phyloP scores from a whole-genome alignment of 1,140 invertebrate genomes.

The Drosophila insularis region DNA sequence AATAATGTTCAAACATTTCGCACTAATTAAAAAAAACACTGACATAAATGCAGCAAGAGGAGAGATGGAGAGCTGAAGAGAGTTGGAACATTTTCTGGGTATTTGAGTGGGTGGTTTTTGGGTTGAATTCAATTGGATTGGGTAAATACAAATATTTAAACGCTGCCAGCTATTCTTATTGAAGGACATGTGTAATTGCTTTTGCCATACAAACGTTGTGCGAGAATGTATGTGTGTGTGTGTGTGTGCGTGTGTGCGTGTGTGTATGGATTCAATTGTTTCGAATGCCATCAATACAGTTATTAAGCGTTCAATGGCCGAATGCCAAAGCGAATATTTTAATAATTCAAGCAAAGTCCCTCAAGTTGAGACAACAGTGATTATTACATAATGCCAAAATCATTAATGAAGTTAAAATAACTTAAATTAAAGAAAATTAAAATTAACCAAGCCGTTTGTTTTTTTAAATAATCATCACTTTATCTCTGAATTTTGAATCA shows the following conservation, averaged over 20 bases:
- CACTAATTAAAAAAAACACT: conserved; percentile 68
- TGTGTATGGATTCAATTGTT: conserved; percentile 33
- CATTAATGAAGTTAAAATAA: too few species aligned
- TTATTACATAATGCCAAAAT: too few species aligned
- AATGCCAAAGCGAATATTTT: neutral
- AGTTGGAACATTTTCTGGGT: neutral
- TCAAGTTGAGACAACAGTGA: neutral
- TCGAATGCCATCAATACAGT: conserved; percentile 16
- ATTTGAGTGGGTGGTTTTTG: neutral
- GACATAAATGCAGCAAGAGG: neutral
- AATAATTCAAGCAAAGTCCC: neutral
- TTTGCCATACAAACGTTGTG: conserved; percentile 46
- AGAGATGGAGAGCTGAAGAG: neutral
- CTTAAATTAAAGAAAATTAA: too few species aligned
- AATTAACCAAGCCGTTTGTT: too few species aligned
- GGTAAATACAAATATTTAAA: conserved; percentile 56
- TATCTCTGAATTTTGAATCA: too few species aligned
- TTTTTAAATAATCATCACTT: too few species aligned
- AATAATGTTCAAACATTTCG: conserved; percentile 76
- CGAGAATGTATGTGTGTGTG: conserved; percentile 27
- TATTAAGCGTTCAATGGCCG: conserved; percentile 5
- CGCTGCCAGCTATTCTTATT: conserved; percentile 37
- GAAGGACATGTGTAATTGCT: conserved; percentile 73
- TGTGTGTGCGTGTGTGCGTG: conserved; percentile 14
- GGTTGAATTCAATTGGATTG: neutral